These are phyloP conservation scores for Alcedo quadribrachys DNA, from an alignment of 2,797 vertebrate species.

Conservation along the genomic window DNA sequence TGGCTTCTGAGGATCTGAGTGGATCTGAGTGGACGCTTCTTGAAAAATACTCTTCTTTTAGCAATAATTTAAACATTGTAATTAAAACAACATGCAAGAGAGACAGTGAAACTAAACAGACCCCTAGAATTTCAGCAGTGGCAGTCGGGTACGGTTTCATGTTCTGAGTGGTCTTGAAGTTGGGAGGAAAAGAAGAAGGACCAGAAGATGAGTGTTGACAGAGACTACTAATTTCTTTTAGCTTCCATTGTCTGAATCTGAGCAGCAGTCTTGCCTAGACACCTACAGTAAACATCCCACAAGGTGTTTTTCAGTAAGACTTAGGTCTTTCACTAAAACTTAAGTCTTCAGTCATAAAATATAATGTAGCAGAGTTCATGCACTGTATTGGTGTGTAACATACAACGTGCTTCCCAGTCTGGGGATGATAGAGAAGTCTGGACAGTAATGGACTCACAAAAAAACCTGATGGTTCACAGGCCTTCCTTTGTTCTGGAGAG, in stretches of 20 bases:
- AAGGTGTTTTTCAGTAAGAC: not conserved
- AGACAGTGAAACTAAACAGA: not conserved
- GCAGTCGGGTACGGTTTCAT: not conserved
- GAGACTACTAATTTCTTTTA: not conserved
- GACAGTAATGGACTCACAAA: not conserved
- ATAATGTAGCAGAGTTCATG: not conserved
- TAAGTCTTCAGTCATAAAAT: not conserved
- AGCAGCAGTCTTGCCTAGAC: not conserved
- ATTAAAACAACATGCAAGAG: not conserved
- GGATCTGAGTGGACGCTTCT: not conserved
- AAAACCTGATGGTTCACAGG: rapidly evolving
- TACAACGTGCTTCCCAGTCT: not conserved
- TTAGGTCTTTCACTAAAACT: not conserved
- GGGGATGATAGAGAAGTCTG: not conserved
- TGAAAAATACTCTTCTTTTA: not conserved
- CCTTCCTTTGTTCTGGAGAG: not conserved
- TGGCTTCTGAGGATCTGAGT: not conserved
- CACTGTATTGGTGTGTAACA: not conserved
- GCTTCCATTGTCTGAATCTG: not conserved
- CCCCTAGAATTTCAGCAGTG: not conserved
- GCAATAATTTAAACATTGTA: not conserved
- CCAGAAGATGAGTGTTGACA: not conserved
- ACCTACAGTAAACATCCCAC: not conserved
- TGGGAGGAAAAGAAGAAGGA: not conserved
- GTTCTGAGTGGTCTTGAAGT: not conserved